Evolutionary conservation across 2,888 invertebrate species (phyloP).

Genomic region (Creontiades dilutus): DNA sequence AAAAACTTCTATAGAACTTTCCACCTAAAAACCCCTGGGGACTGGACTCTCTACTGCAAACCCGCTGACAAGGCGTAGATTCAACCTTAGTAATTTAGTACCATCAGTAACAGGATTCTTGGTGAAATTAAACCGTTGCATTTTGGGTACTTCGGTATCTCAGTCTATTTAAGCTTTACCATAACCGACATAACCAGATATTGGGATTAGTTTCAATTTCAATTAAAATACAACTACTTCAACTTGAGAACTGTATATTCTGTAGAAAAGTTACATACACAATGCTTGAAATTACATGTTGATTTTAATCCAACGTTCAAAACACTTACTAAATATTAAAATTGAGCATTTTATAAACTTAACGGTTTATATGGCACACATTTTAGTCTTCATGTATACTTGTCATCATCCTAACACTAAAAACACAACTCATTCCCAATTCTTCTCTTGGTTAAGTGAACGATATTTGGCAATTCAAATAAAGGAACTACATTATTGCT

Average conservation of each 20-base stretch:
- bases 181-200: too few relatives aligned
- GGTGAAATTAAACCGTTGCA: too few relatives aligned
- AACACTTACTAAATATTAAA: constrained; percentile 62
- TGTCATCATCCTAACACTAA: constrained; percentile 44
- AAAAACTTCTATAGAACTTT: too few relatives aligned
- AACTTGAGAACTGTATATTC: constrained; percentile 63
- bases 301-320: constrained; percentile 26
- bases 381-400: constrained; percentile 67
- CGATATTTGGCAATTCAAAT: constrained; percentile 66
- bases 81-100: too few relatives aligned
- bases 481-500: constrained; percentile 71
- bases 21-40: too few relatives aligned
- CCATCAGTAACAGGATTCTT: too few relatives aligned
- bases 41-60: too few relatives aligned
- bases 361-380: constrained; percentile 70
- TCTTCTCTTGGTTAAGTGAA: constrained; percentile 61
- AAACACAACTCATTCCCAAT: constrained; percentile 47
- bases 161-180: too few relatives aligned
- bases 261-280: constrained; percentile 65
- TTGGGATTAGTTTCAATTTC: too few relatives aligned
- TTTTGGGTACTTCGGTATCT: too few relatives aligned
- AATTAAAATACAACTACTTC: too few relatives aligned
- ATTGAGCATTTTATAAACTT: constrained; percentile 70
- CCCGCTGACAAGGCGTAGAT: too few relatives aligned
- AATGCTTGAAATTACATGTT: constrained; percentile 28